These are phyloP conservation scores for Trichopoda pennipes DNA, from an alignment of 2,888 invertebrate species.

Conservation along the genomic window DNA sequence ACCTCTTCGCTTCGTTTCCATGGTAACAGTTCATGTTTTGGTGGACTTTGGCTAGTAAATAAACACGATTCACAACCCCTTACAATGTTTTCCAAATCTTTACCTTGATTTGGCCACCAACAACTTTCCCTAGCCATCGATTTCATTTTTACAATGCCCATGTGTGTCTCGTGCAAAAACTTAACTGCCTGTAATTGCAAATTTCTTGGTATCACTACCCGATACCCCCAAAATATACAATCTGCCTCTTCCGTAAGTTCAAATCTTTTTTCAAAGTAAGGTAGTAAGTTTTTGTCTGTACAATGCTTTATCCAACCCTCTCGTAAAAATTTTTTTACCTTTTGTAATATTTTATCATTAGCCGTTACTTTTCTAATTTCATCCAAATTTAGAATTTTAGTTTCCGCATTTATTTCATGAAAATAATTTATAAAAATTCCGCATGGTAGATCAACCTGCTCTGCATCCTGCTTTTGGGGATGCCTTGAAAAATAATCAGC, in stretches of 20 bases:
- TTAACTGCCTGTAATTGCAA: constrained; percentile 20
- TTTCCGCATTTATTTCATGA: background rate
- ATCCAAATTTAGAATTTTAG: background rate
- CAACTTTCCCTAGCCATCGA: constrained; percentile 70
- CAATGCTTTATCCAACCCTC: constrained; percentile 28
- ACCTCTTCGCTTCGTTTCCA: too few relatives aligned
- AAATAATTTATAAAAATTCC: background rate
- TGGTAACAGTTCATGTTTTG: too few relatives aligned
- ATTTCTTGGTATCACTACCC: constrained; percentile 48
- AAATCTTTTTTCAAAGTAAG: constrained; percentile 45
- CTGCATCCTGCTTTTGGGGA: background rate
- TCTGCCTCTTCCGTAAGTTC: constrained; percentile 47
- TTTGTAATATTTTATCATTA: constrained; percentile 8
- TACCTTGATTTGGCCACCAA: constrained; percentile 70
- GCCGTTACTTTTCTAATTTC: background rate
- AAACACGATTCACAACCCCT: constrained; percentile 55
- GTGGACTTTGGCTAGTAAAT: too few relatives aligned
- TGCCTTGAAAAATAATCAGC: too few relatives aligned
- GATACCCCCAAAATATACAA: constrained; percentile 65
- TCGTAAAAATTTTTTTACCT: constrained; percentile 4
- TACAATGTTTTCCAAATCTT: constrained; percentile 52
- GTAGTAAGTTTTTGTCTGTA: constrained; percentile 25
- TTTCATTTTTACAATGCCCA: constrained; percentile 56
- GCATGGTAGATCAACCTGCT: background rate
- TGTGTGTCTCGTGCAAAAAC: constrained; percentile 66